Evolutionary conservation across 2,113 vertebrate species (phyloP), one percentile per base, ranked within the genome.

Genomic region (Eudyptes chrysolophus): DNA sequence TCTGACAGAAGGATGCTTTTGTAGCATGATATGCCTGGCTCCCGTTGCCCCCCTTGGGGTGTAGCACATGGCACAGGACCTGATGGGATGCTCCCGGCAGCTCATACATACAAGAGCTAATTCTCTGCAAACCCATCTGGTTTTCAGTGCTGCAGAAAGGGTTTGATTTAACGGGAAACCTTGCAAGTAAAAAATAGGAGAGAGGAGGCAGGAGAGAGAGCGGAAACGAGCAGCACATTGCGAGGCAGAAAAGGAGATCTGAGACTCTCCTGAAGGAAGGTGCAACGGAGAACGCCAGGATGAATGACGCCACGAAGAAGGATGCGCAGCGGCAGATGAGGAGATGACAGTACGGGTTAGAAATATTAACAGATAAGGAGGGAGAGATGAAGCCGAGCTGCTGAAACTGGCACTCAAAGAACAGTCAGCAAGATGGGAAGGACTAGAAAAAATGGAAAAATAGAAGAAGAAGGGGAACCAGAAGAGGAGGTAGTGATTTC

Each of bases 11-110:
- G 4, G 51, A 11, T 51, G 64, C 19, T 89, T 80, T 26, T 49
- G n/a, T 15, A 61, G 32, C 22, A 21, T 8, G 51, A 66, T 16
- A 81, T 6, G 18, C 36, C 17, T 0, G 0, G 46, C 22, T 83
- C 40, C 62, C 0, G 0, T 2, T 34, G 34, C 32, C 21, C 0
- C 0, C 51, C 71, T 30, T 19, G 27, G 54, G 17, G 29, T 25
- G 25, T 1, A 69, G 58, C 40, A 44, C 0, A 0, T 16, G 20
- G 42, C 38, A 46, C 13, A 60, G 60, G n/a, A 92, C 60, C 72
- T 51, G 17, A 87, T 0, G 0, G 38, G 76, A 87, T 38, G 10
- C 55, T 86, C 51, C 58, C 10, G 3, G 66, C 55, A 84, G 36
- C 79, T 77, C 49, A 5, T 16, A 26, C 1, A 40, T 18, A 69